Conservation (phyloP, 2,113 vertebrate species). For the Myotis davidii region DNA sequence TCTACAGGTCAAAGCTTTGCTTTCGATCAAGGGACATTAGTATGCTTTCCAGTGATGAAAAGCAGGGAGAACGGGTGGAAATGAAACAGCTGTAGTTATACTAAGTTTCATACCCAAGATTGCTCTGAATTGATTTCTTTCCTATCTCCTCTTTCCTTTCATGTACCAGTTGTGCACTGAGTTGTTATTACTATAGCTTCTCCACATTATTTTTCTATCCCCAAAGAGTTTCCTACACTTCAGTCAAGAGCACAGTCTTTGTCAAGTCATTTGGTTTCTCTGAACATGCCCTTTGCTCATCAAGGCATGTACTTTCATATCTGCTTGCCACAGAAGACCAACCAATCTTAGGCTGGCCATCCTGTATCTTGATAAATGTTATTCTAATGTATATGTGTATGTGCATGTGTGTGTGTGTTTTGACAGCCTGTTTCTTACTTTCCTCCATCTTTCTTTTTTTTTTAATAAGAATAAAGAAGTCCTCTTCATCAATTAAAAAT, state of each 20-base stretch:
- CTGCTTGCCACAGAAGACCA: neutral
- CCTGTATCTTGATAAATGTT: neutral
- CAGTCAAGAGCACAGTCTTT: neutral
- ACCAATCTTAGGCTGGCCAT: neutral
- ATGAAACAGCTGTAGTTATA: neutral
- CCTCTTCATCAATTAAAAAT: neutral
- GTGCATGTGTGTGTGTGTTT: neutral
- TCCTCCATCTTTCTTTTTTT: neutral
- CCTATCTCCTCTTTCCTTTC: neutral
- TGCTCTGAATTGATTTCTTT: neutral
- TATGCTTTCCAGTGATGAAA: neutral
- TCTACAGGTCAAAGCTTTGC: neutral
- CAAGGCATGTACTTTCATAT: neutral
- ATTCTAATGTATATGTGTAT: neutral
- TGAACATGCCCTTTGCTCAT: neutral
- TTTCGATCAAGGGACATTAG: neutral
- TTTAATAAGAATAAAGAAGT: neutral
- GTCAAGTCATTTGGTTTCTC: neutral
- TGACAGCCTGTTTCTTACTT: neutral
- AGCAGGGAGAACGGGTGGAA: neutral
- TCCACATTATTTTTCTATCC: neutral
- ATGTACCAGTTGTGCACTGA: neutral
- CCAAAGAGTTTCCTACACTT: neutral
- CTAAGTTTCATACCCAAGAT: neutral
- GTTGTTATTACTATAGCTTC: slow-evolving; percentile 14